Evolutionary conservation across 2,113 vertebrate species (phyloP), one percentile per base, ranked within the genome.

Genomic region (Dipodomys ordii): DNA sequence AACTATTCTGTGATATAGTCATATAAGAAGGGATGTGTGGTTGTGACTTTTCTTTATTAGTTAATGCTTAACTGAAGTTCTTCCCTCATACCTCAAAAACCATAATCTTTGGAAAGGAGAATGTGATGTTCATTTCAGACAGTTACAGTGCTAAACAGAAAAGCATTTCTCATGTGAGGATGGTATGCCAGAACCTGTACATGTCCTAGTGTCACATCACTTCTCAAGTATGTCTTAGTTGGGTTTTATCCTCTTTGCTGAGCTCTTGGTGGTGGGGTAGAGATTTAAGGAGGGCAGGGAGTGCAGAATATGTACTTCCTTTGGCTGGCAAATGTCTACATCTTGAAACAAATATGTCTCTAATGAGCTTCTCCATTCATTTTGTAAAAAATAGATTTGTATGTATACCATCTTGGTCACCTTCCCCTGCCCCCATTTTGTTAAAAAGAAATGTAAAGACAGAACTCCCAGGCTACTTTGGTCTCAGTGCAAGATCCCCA

Each of bases 311-410:
- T 13, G 77, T 90, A 79, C 93, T 93, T 96, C 87, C 89, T 96
- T 94, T 96, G 94, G 80, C 95, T 92, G 93, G 89, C 91, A 95
- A 87, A 88, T 94, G 95, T 93, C 92, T 94, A 87, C 83, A 94
- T 94, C 83, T 95, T 92, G 95, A 95, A 95, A 92, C 90, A 83
- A 91, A 0, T 28, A 84, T 71, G 39, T 74, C 95, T 90, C 88
- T 93, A 95, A 87, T 46, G 86, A 92, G 73, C 94, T 97, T 88
- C 93, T 97, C 97, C 88, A 76, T 93, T 95, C 53, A 92, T 84
- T 96, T 97, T 91, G 83, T 97, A 94, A 97, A 39, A 97, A 97
- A 90, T 95, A 94, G 95, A 95, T 88, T 80, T 94, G 90, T 96
- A 57, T 85, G 88, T 97, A 94, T 95, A 94, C 94, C 97, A 95